Conservation (phyloP, 2,113 vertebrate species). For the Cavia aperea region DNA sequence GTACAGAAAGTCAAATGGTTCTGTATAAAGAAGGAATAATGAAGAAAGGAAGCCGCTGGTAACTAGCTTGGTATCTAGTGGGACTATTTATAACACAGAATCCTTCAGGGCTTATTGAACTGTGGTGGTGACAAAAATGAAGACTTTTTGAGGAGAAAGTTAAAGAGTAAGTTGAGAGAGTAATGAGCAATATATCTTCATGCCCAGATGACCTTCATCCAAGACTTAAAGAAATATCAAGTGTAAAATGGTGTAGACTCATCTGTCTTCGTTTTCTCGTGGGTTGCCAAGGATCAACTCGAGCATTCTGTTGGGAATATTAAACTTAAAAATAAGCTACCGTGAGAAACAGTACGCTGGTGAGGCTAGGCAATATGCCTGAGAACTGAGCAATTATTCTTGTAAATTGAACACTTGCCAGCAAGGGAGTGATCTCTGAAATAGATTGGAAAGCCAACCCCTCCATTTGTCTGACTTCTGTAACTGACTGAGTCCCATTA, state of each 20-base stretch:
- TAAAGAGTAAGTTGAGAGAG: neutral
- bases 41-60: neutral
- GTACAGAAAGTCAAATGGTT: neutral
- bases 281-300: neutral
- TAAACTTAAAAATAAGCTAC: slow-evolving; percentile 55
- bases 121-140: neutral
- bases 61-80: neutral
- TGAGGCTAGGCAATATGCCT: neutral
- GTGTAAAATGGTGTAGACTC: neutral
- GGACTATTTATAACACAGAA: neutral
- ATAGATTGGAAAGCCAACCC: slow-evolving; percentile 28
- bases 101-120: neutral
- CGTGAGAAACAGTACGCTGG: neutral
- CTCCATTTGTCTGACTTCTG: slow-evolving; percentile 18
- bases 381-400: slow-evolving; percentile 25
- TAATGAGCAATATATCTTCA: neutral
- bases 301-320: slow-evolving; percentile 46
- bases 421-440: slow-evolving; percentile 40
- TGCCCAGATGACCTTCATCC: neutral
- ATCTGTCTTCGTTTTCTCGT: slow-evolving; percentile 17
- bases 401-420: slow-evolving; percentile 39
- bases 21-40: neutral
- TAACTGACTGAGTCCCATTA: slow-evolving; percentile 7
- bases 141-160: neutral
- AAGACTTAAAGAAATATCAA: slow-evolving; percentile 39